phyloP scores from a whole-genome alignment of 2,888 invertebrate genomes.

The Cloeon dipterum region DNA sequence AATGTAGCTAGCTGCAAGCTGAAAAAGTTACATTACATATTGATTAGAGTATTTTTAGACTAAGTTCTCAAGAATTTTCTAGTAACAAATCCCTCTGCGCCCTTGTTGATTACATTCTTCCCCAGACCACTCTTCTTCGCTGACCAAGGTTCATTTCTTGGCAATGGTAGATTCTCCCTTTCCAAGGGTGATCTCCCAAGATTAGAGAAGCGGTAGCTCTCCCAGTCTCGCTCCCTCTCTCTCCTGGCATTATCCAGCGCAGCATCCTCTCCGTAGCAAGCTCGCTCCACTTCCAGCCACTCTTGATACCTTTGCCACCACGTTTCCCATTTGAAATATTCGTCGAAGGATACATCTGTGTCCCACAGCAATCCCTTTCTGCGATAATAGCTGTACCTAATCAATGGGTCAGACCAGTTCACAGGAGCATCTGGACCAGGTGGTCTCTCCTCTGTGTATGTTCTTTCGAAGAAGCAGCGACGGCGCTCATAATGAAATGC shows the following conservation, averaged over 20 bases:
- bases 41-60: too few species aligned
- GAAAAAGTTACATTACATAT: too few species aligned
- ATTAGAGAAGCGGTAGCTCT: background rate
- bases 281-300: constrained; percentile 56
- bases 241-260: constrained; percentile 1
- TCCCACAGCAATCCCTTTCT: constrained; percentile 66
- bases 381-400: constrained; percentile 53
- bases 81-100: too few species aligned
- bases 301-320: constrained; percentile 90
- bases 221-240: constrained; percentile 1
- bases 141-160: background rate
- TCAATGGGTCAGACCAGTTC: constrained; percentile 70
- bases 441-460: constrained; percentile 2
- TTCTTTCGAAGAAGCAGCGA: constrained; percentile 3
- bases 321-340: constrained; percentile 82
- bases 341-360: constrained; percentile 35
- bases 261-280: background rate
- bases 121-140: too few species aligned
- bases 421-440: constrained; percentile 8
- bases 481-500: constrained; percentile 2
- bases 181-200: background rate
- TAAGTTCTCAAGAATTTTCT: too few species aligned
- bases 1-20: too few species aligned
- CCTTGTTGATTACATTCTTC: too few species aligned
- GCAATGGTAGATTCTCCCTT: background rate